Percentiles rank a stretch among this genome's conserved stretches.
These are phyloP conservation scores for Marmota monax DNA, from an alignment of 2,113 vertebrate species.

Conservation along the genomic window DNA sequence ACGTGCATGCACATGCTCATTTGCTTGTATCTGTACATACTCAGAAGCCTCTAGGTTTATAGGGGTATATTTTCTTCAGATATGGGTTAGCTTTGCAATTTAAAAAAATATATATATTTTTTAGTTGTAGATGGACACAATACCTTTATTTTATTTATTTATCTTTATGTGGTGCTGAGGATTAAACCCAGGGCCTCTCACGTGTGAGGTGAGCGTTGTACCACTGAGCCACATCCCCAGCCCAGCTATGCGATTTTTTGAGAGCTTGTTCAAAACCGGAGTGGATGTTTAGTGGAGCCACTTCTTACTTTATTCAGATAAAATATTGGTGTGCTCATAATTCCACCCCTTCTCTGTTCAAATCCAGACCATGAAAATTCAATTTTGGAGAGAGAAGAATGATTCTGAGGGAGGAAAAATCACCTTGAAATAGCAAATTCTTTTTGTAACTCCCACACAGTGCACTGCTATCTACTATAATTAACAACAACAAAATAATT, in stretches of 20 bases:
- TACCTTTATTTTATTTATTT: too few species aligned
- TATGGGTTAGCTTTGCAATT: not conserved
- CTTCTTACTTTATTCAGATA: not conserved
- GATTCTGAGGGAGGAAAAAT: not conserved
- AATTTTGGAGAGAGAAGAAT: not conserved
- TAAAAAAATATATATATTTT: too few species aligned
- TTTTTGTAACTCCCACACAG: not conserved
- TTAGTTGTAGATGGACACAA: too few species aligned
- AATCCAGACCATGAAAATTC: not conserved
- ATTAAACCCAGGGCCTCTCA: too few species aligned
- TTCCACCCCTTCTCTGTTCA: not conserved
- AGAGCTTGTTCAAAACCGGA: not conserved
- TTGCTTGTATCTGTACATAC: not conserved
- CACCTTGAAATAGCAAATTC: conserved; percentile 4
- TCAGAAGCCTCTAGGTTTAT: not conserved
- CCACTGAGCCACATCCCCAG: too few species aligned
- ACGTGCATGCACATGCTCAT: too few species aligned
- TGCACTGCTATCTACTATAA: not conserved
- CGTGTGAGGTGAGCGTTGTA: too few species aligned
- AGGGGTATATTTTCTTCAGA: not conserved
- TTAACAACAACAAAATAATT: conserved; percentile 43
- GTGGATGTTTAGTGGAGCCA: not conserved
- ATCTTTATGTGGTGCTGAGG: too few species aligned
- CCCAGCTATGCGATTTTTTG: not conserved
- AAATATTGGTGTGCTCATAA: too few species aligned